Conservation (phyloP, 2,113 vertebrate genomes). For the Clinocottus analis region DNA sequence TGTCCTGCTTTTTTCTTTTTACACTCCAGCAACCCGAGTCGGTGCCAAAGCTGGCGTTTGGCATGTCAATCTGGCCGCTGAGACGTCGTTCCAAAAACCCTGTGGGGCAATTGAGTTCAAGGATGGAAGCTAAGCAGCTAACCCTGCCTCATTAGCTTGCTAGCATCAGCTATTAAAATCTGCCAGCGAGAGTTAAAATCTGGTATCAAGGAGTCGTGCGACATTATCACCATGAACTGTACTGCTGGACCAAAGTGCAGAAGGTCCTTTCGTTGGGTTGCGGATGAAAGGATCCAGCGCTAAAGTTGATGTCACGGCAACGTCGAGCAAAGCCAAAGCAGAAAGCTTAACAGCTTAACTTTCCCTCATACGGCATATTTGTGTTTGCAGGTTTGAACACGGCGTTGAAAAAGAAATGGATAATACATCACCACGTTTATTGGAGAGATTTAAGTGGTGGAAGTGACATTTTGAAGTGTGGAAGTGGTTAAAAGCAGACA, state of each 20-base stretch:
- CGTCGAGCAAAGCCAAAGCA: not conserved
- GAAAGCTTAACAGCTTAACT: not conserved
- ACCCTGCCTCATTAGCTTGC: not conserved
- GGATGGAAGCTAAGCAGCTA: not conserved
- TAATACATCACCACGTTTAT: conserved; percentile 14
- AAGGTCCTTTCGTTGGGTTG: not conserved
- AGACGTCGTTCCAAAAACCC: not conserved
- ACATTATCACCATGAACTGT: not conserved
- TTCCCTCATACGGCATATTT: not conserved
- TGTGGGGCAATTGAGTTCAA: not conserved
- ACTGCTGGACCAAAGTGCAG: too few species aligned
- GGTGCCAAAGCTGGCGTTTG: not conserved
- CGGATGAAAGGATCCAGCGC: too few species aligned
- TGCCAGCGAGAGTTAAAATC: not conserved
- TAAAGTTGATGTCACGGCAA: not conserved
- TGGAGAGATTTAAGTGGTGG: conserved; percentile 27
- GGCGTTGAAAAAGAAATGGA: conserved; percentile 20
- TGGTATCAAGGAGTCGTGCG: not conserved
- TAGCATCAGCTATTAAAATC: not conserved
- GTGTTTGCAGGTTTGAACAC: conserved; percentile 11
- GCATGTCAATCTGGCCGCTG: not conserved
- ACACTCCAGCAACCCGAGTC: not conserved
- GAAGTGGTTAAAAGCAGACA: conserved; percentile 44
- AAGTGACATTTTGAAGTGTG: conserved; percentile 42
- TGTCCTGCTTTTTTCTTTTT: not conserved